Conservation (phyloP, 2,113 vertebrate genomes). For the Riparia riparia region DNA sequence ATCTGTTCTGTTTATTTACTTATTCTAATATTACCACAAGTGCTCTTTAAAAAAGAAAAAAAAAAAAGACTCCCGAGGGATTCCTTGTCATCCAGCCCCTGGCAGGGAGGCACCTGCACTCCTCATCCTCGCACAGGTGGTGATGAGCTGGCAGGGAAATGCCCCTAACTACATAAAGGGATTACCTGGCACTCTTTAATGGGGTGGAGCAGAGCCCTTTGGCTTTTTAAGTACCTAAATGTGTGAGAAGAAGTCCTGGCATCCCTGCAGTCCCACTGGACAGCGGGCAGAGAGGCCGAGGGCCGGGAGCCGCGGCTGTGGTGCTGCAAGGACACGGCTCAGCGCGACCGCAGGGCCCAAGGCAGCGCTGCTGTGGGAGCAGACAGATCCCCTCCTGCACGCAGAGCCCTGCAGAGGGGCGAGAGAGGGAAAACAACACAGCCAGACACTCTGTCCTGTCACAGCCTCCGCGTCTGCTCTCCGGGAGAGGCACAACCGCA, state of each 20-base stretch:
- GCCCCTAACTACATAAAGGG: conserved; percentile 33
- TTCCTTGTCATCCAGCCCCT: not conserved
- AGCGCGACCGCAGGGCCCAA: rapidly evolving
- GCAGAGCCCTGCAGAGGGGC: not conserved
- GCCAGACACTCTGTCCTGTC: not conserved
- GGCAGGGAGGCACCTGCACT: not conserved
- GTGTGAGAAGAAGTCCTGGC: not conserved
- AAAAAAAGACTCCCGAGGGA: not conserved
- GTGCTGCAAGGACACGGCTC: rapidly evolving
- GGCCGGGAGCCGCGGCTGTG: rapidly evolving
- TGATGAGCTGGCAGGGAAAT: not conserved
- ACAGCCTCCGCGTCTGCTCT: rapidly evolving
- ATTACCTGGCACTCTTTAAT: conserved; percentile 49
- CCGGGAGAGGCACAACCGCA: not conserved
- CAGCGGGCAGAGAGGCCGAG: not conserved
- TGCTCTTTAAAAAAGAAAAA: not conserved
- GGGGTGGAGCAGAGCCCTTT: not conserved
- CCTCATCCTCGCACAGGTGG: not conserved
- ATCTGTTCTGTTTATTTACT: conserved; percentile 13
- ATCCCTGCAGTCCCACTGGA: not conserved
- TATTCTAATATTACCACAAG: not conserved
- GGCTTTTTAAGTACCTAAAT: not conserved
- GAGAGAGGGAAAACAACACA: not conserved
- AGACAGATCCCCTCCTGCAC: not conserved
- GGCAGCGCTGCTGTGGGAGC: rapidly evolving